Conservation (phyloP, 2,113 vertebrate species). For the Zosterops hypoxanthus region DNA sequence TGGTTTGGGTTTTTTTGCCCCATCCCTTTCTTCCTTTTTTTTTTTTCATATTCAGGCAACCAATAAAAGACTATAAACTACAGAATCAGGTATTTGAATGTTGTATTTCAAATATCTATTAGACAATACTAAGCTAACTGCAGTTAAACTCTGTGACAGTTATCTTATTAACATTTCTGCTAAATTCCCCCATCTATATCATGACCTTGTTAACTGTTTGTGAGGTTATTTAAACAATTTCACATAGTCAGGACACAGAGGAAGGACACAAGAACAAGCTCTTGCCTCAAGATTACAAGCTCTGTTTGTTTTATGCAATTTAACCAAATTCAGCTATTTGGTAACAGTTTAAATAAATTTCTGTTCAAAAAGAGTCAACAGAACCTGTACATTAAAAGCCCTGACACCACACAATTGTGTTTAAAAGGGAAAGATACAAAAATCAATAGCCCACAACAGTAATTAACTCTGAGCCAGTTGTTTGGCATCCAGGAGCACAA, state of each 20-base stretch:
- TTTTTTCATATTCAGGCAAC: background rate
- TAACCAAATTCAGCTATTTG: slow-evolving; percentile 45
- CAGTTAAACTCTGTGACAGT: background rate
- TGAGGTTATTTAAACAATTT: slow-evolving; percentile 35
- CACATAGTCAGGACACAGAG: background rate
- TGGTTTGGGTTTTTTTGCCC: background rate
- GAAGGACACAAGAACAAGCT: slow-evolving; percentile 10
- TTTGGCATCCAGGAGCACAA: background rate
- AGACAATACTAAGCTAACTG: background rate
- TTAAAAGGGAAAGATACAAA: background rate
- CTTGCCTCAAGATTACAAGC: slow-evolving; percentile 11
- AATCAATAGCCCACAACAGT: background rate
- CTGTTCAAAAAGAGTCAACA: slow-evolving; percentile 6
- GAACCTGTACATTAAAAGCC: background rate
- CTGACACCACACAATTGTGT: background rate
- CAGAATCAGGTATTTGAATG: background rate
- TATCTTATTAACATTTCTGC: background rate
- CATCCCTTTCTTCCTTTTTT: no score
- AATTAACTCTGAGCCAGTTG: background rate
- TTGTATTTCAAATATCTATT: background rate
- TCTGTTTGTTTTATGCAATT: slow-evolving; percentile 62
- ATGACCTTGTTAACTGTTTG: background rate
- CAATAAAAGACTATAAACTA: background rate
- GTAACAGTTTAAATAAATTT: slow-evolving; percentile 46
- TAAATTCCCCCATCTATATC: background rate